These are phyloP conservation scores for Oceanodroma tethys DNA, from an alignment of 2,113 vertebrate species.

Conservation along the genomic window DNA sequence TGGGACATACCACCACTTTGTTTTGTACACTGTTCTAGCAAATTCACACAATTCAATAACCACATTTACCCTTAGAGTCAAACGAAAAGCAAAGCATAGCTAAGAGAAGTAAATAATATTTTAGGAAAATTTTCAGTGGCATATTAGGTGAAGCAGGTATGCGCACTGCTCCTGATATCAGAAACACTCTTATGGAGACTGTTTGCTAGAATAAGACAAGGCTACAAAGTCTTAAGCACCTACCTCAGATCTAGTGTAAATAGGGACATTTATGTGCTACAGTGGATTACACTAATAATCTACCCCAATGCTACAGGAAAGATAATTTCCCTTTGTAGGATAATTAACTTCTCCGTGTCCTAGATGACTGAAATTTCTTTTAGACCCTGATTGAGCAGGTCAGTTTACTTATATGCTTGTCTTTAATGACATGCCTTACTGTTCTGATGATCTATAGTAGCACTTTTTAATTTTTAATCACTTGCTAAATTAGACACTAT, in stretches of 20 bases:
- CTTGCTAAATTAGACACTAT: background rate
- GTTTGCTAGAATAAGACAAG: background rate
- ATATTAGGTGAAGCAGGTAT: background rate
- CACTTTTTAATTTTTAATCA: background rate
- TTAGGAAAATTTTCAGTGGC: background rate
- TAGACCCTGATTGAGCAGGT: background rate
- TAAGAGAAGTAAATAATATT: background rate
- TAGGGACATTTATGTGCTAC: background rate
- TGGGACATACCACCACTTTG: background rate
- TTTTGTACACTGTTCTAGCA: background rate
- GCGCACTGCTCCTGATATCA: background rate
- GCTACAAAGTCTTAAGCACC: background rate
- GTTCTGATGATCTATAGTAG: background rate
- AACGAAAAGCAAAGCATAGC: background rate
- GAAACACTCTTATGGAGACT: background rate
- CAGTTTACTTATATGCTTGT: background rate
- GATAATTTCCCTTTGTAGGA: background rate
- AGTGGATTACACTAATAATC: background rate
- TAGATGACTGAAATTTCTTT: background rate
- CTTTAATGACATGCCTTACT: background rate
- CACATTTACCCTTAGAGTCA: background rate
- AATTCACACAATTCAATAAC: background rate
- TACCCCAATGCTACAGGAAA: background rate
- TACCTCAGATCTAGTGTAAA: background rate
- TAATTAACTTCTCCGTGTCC: background rate